Conservation (phyloP, 2,797 vertebrate genomes). For the Triplophysa yarkandensis region DNA sequence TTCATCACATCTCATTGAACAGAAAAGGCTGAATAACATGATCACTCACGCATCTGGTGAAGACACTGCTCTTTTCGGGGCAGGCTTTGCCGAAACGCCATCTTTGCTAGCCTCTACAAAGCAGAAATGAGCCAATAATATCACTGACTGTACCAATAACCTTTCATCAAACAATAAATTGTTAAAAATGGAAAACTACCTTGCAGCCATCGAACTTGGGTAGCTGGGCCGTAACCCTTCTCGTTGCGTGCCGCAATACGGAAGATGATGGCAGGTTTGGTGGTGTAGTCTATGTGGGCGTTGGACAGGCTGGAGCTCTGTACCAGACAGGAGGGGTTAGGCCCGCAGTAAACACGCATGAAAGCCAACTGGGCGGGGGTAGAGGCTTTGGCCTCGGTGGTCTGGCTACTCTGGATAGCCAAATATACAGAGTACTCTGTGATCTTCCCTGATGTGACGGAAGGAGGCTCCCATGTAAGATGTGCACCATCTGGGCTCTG, state of each 20-base stretch:
- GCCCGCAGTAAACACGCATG: slow-evolving; percentile 94
- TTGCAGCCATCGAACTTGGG: slow-evolving; percentile 96
- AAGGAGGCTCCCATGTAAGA: slow-evolving; percentile 95
- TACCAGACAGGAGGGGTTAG: slow-evolving; percentile 92
- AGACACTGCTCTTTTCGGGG: slow-evolving; percentile 86
- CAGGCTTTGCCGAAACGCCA: slow-evolving; percentile 83
- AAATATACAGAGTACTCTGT: slow-evolving; percentile 94
- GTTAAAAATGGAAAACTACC: slow-evolving; percentile 66
- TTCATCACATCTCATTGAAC: too few species aligned
- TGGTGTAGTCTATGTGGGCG: slow-evolving; percentile 95
- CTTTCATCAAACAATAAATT: not conserved
- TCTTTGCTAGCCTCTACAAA: slow-evolving; percentile 89
- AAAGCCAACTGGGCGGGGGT: slow-evolving; percentile 90
- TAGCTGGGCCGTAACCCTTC: slow-evolving; percentile 94
- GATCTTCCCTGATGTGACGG: slow-evolving; percentile 92
- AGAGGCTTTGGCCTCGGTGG: slow-evolving; percentile 84
- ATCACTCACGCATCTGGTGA: slow-evolving; percentile 88
- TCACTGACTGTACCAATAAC: not conserved
- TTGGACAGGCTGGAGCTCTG: slow-evolving; percentile 90
- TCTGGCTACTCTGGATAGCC: slow-evolving; percentile 92
- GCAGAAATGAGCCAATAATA: not conserved
- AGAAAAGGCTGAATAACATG: not conserved
- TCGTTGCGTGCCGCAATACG: slow-evolving; percentile 95
- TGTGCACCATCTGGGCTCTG: slow-evolving; percentile 94
- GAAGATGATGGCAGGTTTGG: slow-evolving; percentile 97